Base-by-base conservation (phyloP, 2,797 vertebrate genomes). In the Alexandromys oeconomus region DNA sequence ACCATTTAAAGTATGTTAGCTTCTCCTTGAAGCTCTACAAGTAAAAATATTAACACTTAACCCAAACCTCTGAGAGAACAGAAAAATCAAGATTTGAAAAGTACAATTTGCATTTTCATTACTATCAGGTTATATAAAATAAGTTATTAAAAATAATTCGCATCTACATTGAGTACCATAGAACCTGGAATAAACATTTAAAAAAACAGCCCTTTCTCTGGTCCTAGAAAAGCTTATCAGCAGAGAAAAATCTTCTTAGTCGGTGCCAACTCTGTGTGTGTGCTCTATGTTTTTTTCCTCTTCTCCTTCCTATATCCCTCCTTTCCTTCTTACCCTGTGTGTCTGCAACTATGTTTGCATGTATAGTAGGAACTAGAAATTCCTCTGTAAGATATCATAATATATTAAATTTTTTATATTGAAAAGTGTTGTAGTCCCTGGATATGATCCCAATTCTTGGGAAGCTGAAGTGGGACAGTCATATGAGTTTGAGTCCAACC, bases 111-210 rank as follows among this genome's bases (percentile, higher is more conserved):
- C 91, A 79, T 48, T 88, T 93, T 21, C 51, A 14, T 74, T 9
- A 84, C 37, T 67, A 84, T 61, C 23, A 48, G 6, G 54, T 78
- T 91, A 11, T 34, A 93, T 51, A 74, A 94, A 92, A 51, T 61
- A 65, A 84, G 76, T 93, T 91, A 92, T 90, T 86, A 57, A 91
- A 89, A 77, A 14, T 63, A 67, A 12, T 51, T 93, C 90, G 78
- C 17, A 43, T 5, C n/a, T 85, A 73, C 23, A 73, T 91, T 73
- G 73, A 85, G 17, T 89, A 67, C 29, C 65, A 25, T 43, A n/a
- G 5, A 54, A 17, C 29, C 65, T 74, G 13, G 78, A 85, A 29
- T 57, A 87, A 81, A 90, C 89, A 91, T n/a, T 81, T 76, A 31
- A 77, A 94, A 51, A 81, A n/a, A 6, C 23, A 84, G 34, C 23